Base-by-base conservation (phyloP, 1,140 invertebrate species). In the Thalassaphorura encarpata region DNA sequence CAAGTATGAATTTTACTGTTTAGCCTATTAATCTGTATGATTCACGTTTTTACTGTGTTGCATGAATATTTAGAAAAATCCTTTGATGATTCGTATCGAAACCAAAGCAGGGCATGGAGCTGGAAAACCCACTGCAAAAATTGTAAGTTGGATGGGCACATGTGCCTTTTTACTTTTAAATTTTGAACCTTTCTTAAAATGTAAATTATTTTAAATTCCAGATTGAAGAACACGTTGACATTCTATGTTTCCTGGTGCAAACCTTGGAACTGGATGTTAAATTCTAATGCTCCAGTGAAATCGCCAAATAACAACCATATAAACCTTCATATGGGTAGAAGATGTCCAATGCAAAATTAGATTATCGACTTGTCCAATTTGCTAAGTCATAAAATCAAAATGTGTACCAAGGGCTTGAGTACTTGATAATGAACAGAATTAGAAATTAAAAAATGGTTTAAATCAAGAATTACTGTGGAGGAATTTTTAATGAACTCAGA, bases 61-160 rank as follows among this genome's bases (percentile, higher is more conserved):
- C n/a, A n/a, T n/a, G n/a, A n/a, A n/a, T n/a, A 26, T 40, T 3
- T 77, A 96, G 78, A 80, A 70, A n/a, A 93, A 91, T 68, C 95
- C 95, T 0, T 68, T 99, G 48, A 67, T 99, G 36, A 84, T 92
- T 31, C 76, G 85, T 54, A 80, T 99, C 51, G 94, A 98, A 67
- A 92, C 87, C 13, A 94, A 95, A 73, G 85, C 93, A 40, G 96
- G 96, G 0, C 96, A 99, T 76, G 95, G 96, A 42, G 79, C 82
- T 63, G 94, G 94, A 24, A 98, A 97, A 21, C 43, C 56, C 13
- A 29, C 33, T 27, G 47, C 23, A 28, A 61, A 62, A 46, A 47
- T 45, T 54, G 94, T 94, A 36, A 51, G 28, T 48, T 6, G 18
- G 4, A 19, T 43, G 21, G 26, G 11, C 3, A 53, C 4, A 11